Base-by-base conservation (phyloP, 2,113 vertebrate genomes). In the Butastur rufipennis region DNA sequence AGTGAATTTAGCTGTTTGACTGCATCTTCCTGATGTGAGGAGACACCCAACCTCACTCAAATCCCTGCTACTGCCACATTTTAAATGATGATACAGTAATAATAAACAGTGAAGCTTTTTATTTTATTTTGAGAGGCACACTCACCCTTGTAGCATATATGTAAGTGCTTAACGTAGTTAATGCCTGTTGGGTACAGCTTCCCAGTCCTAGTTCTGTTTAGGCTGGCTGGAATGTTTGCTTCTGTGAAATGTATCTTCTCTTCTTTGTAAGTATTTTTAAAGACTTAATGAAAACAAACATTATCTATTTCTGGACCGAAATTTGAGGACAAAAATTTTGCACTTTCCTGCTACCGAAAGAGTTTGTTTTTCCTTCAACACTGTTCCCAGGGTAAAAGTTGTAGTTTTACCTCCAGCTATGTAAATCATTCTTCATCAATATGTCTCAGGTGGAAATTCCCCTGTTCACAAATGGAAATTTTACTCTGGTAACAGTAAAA, bases 371-470 rank as follows among this genome's bases (percentile, higher is more conserved):
- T 88, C 56, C 93, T 94, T 91, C 58, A 10, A 11, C 3, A 0
- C 53, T 52, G 91, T 97, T 97, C 94, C 94, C 89, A 96, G 95
- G 91, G 86, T 80, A 80, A 47, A 77, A 88, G 29, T 13, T 83
- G 65, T 26, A 50, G 67, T 55, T 91, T 85, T 94, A 50, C 71
- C 66, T 88, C 70, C 59, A 47, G 84, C 40, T 82, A 79, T 90
- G 73, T 73, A 90, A 96, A 95, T 95, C 81, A 87, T 19, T 62
- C 62, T 95, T 87, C 53, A 73, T 70, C 62, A 50, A 1, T 89
- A 58, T 36, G 26, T 42, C 84, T 95, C 73, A 80, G 93, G 74
- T 95, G 96, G 96, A 97, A 97, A 96, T 73, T 95, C 89, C 93
- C 91, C 81, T 65, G 4, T 56, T 93, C 86, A 81, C 62, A 89